A percentile compares a stretch with the other conserved stretches of the same genome.
phyloP scores from a whole-genome alignment of 1,140 invertebrate genomes.

The Apocrypta bakeri region DNA sequence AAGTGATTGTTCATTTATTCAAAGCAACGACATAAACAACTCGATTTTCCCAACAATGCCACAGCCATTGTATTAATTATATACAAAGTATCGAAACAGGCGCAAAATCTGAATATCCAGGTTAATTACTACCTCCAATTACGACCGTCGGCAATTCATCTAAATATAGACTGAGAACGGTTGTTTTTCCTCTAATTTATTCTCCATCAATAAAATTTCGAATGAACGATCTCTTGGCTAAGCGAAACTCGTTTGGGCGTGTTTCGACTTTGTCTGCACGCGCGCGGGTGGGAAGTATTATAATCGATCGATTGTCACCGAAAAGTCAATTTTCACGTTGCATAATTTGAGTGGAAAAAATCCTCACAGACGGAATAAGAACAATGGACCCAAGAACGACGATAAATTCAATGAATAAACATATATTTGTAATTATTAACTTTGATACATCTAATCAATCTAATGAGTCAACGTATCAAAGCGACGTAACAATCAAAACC shows the following conservation, averaged over 20 bases:
- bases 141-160: neutral
- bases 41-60: neutral
- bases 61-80: constrained; percentile 8
- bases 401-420: too few relatives aligned
- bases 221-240: neutral
- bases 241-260: constrained; percentile 30
- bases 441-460: too few relatives aligned
- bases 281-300: constrained; percentile 22
- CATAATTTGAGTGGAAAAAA: neutral
- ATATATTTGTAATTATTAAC: too few relatives aligned
- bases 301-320: neutral
- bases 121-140: neutral
- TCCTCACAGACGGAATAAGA: neutral
- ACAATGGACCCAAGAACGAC: too few relatives aligned
- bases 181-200: constrained; percentile 5
- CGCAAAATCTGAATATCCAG: neutral
- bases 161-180: constrained; percentile 16
- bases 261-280: constrained; percentile 24
- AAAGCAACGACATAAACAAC: constrained; percentile 10
- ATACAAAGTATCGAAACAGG: constrained; percentile 50
- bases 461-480: too few relatives aligned
- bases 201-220: constrained; percentile 20
- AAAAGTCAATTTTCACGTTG: neutral
- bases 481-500: too few relatives aligned
- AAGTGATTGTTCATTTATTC: neutral